Evolutionary conservation across 2,888 invertebrate genomes (phyloP).

Genomic region (Alloscopus bannaensis): DNA sequence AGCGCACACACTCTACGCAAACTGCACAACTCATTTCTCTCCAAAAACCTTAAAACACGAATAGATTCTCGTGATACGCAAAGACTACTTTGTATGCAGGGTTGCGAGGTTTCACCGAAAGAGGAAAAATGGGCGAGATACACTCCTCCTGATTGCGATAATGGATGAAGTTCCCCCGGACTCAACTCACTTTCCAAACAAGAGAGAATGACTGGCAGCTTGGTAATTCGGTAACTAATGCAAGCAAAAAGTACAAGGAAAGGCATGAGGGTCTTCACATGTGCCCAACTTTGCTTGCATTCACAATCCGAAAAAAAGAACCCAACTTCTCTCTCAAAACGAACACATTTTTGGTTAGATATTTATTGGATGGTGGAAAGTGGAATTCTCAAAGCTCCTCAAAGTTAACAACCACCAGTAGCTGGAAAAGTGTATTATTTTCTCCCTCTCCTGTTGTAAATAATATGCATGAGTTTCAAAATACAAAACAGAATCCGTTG

Average conservation of each 20-base stretch:
- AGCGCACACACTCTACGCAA: too few relatives aligned
- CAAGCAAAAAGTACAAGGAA: slow-evolving; percentile 28
- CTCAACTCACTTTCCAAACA: slow-evolving; percentile 25
- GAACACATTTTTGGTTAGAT: background rate
- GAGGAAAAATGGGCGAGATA: background rate
- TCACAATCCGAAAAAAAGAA: slow-evolving; percentile 9
- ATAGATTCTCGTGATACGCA: slow-evolving; percentile 11
- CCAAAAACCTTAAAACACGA: background rate
- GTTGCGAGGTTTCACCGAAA: background rate
- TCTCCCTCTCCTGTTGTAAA: too few relatives aligned
- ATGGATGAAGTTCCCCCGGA: slow-evolving; percentile 45
- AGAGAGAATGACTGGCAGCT: slow-evolving; percentile 40
- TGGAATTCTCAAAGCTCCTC: slow-evolving; percentile 23
- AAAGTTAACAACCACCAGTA: slow-evolving; percentile 20
- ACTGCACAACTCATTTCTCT: slow-evolving; percentile 19
- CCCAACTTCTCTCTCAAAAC: too few relatives aligned
- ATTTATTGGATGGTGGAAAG: background rate
- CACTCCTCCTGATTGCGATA: slow-evolving; percentile 28
- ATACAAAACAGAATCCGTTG: too few relatives aligned
- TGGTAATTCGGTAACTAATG: slow-evolving; percentile 49
- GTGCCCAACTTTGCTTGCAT: slow-evolving; percentile 2
- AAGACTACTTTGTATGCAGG: background rate
- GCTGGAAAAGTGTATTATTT: slow-evolving; percentile 24
- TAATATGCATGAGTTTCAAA: too few relatives aligned
- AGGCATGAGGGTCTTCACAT: slow-evolving; percentile 34